Evolutionary conservation across 2,797 vertebrate species (phyloP).

Genomic region (Pseudochirops cupreus): DNA sequence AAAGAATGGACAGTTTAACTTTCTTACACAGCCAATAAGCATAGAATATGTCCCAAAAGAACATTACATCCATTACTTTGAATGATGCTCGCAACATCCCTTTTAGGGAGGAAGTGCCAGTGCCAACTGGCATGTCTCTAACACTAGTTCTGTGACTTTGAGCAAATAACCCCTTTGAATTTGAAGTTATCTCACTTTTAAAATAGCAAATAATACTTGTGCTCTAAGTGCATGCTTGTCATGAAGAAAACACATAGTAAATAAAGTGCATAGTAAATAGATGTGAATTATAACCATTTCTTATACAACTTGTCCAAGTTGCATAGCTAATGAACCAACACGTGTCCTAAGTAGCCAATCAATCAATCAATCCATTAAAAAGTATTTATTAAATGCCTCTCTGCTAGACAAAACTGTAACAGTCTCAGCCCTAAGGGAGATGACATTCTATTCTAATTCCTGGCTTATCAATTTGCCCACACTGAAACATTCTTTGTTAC

Average conservation of each 20-base stretch:
- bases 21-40: neutral
- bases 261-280: neutral
- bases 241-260: neutral
- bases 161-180: neutral
- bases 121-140: neutral
- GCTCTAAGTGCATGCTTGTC: neutral
- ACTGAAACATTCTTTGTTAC: neutral
- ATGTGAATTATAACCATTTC: neutral
- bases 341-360: neutral
- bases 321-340: neutral
- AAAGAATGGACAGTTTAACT: neutral
- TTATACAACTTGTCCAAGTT: neutral
- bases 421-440: neutral
- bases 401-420: neutral
- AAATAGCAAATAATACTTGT: neutral
- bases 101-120: neutral
- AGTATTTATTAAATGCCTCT: neutral
- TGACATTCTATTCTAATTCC: neutral
- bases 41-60: neutral
- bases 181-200: neutral
- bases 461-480: neutral
- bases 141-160: neutral
- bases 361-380: neutral
- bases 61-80: neutral
- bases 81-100: neutral